A percentile compares a stretch with the other conserved stretches of the same genome.
These are phyloP conservation scores for Noctua comes DNA, from an alignment of 2,888 invertebrate species.

Conservation along the genomic window DNA sequence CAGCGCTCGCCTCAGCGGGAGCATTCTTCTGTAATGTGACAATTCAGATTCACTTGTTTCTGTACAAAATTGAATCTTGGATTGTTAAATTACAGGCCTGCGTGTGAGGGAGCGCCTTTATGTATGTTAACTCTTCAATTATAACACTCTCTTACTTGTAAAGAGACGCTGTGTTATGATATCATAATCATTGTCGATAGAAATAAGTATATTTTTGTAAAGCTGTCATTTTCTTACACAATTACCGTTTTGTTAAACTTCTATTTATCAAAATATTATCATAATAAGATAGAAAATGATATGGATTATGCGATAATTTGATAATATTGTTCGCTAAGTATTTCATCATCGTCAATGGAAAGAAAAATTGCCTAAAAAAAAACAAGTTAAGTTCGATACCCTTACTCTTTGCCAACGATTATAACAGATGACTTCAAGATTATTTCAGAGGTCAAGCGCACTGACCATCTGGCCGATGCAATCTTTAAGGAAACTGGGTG, in stretches of 20 bases:
- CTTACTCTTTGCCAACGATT: background rate
- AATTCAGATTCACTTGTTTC: too few species aligned
- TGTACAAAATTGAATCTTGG: too few species aligned
- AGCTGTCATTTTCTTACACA: constrained; percentile 30
- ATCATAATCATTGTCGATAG: background rate
- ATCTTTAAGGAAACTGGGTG: constrained; percentile 15
- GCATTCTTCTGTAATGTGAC: too few species aligned
- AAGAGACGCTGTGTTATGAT: background rate
- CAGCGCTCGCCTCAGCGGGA: too few species aligned
- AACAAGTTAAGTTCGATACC: background rate
- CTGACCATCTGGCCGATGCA: background rate
- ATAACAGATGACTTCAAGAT: constrained; percentile 7
- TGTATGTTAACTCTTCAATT: too few species aligned
- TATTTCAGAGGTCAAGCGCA: constrained; percentile 14
- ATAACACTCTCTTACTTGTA: background rate
- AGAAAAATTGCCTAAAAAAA: background rate
- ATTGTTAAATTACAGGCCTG: too few species aligned
- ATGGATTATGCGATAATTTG: background rate
- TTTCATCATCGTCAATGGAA: constrained; percentile 6
- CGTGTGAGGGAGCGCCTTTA: too few species aligned
- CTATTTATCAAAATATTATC: constrained; percentile 17
- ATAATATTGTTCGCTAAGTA: background rate
- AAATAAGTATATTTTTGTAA: background rate
- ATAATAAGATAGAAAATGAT: constrained; percentile 4
- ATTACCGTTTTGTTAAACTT: background rate